Base-by-base conservation (phyloP, 2,888 invertebrate species). In the Xylota sylvarum region DNA sequence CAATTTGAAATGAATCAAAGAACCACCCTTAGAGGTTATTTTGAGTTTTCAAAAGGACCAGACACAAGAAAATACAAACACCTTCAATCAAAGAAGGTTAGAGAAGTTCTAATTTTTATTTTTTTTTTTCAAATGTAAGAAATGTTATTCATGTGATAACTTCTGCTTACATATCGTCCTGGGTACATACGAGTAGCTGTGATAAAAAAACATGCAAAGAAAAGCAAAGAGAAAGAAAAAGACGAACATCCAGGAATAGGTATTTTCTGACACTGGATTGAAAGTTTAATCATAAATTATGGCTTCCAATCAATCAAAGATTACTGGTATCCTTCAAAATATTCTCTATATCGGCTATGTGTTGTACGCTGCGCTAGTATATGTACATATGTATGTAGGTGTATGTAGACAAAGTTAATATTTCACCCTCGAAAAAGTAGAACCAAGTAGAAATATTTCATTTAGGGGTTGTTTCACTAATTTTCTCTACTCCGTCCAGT, bases 231-330 rank as follows among this genome's bases (percentile, higher is more conserved):
- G 6, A 65, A 56, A 32, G 6, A 65, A 56, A 37, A 48, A n/a
- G 9, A 56, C 19, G 43, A 69, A 74, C 52, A 58, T 14, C 40
- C 2, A 46, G 70, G 35, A 55, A 40, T 60, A 72, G 40, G 50
- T 60, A 46, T 77, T 64, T 58, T 56, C 27, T 43, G 46, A 73
- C 55, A 73, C 43, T 46, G 56, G 48, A 56, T 35, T 80, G 69
- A 79, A 73, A 79, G 60, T 74, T 84, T 84, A 74, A 74, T 84
- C 84, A 84, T 84, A 84, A 79, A 84, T 84, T 74, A 79, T 64
- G 67, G 79, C 84, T 80, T 79, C 84, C 80, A 84, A 84, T 84
- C 84, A 84, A 84, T 84, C 84, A 84, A 64, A 79, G 84, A 79
- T 79, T 74, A 78, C 67, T 55, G 69, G 37, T 69, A 64, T 69